A percentile compares a stretch with the other conserved stretches of the same genome.
These are phyloP conservation scores for Rhyzopertha dominica DNA, from an alignment of 1,140 invertebrate genomes.

Conservation along the genomic window DNA sequence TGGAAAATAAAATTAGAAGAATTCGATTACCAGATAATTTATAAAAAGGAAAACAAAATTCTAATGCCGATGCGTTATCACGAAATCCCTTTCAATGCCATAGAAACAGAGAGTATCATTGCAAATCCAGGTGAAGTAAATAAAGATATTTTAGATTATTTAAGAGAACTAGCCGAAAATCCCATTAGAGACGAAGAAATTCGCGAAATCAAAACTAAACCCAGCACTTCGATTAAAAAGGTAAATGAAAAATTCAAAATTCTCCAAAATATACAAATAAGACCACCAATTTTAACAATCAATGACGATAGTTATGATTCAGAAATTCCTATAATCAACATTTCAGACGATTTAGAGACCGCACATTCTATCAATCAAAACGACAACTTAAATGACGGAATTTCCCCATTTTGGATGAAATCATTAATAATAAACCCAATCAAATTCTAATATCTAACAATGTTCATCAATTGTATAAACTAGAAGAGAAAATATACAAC, in stretches of 20 bases:
- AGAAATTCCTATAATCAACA: not conserved
- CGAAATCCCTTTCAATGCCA: conserved; percentile 1
- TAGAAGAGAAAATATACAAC: too few species aligned
- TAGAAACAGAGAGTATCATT: not conserved
- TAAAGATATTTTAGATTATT: too few species aligned
- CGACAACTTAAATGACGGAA: too few species aligned
- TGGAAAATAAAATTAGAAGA: conserved; percentile 6
- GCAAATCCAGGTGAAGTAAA: not conserved
- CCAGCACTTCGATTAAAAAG: not conserved
- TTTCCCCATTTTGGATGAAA: too few species aligned
- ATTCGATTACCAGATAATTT: conserved; percentile 4
- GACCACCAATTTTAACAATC: not conserved
- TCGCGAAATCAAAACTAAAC: not conserved
- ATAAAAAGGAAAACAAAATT: conserved; percentile 10
- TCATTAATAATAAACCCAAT: too few species aligned
- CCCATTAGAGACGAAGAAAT: not conserved
- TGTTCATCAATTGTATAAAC: too few species aligned
- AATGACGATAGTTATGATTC: not conserved
- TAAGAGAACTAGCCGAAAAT: not conserved
- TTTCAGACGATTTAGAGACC: not conserved
- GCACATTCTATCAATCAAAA: not conserved
- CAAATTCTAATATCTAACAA: conserved; percentile 1
- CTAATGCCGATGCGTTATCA: too few species aligned
- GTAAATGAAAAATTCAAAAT: conserved; percentile 4
- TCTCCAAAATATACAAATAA: conserved; percentile 2